These are phyloP conservation scores for Oligia strigilis DNA, from an alignment of 2,888 invertebrate genomes.

Conservation along the genomic window DNA sequence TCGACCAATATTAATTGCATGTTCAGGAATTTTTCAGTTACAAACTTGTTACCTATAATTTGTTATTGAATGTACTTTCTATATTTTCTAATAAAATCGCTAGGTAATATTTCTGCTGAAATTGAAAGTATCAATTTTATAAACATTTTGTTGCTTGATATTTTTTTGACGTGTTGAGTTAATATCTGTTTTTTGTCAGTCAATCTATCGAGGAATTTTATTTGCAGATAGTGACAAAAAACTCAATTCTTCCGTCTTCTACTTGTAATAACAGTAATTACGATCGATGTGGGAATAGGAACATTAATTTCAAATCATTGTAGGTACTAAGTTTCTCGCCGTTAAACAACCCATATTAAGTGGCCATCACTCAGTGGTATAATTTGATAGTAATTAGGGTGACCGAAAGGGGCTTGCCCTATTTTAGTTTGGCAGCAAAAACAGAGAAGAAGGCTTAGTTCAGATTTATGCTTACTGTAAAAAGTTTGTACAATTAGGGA, in stretches of 20 bases:
- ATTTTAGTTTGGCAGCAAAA: conserved; percentile 55
- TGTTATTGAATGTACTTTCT: background rate
- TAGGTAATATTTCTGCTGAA: background rate
- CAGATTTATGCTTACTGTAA: conserved; percentile 50
- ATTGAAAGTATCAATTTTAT: background rate
- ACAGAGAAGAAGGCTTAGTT: conserved; percentile 43
- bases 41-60: background rate
- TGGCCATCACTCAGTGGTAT: conserved; percentile 32
- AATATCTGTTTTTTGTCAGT: background rate
- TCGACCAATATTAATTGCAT: conserved; percentile 4
- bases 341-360: conserved; percentile 19
- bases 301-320: background rate
- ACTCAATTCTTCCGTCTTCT: background rate
- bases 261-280: background rate
- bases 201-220: background rate
- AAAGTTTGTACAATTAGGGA: conserved; percentile 49
- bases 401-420: conserved; percentile 41
- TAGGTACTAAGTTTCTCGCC: background rate
- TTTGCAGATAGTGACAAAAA: background rate
- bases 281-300: background rate
- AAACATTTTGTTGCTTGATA: background rate
- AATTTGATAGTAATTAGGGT: conserved; percentile 60
- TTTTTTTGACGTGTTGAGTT: background rate
- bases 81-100: background rate
- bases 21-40: background rate